Conservation (phyloP, 2,797 vertebrate species). For the Valencia hispanica region DNA sequence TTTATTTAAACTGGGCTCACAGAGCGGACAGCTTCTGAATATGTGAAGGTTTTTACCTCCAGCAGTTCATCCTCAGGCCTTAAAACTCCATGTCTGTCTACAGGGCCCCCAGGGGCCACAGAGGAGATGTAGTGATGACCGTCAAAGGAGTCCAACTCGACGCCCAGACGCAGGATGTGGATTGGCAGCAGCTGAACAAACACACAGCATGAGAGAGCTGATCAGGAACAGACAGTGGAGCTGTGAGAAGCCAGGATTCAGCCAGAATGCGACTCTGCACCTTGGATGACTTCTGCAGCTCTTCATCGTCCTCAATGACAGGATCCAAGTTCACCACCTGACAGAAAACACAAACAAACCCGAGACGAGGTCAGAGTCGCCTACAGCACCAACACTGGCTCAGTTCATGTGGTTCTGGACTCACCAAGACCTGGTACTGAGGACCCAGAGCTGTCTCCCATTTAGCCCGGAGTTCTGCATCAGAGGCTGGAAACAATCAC, state of each 20-base stretch:
- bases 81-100: constrained; percentile 84
- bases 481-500: constrained; percentile 25
- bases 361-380: background rate
- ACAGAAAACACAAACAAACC: too few species aligned
- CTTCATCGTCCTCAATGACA: constrained; percentile 88
- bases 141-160: constrained; percentile 94
- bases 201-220: background rate
- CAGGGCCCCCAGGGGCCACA: constrained; percentile 87
- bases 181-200: constrained; percentile 88
- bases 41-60: constrained; percentile 81
- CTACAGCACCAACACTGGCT: background rate
- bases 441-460: constrained; percentile 92
- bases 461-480: constrained; percentile 84
- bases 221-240: background rate
- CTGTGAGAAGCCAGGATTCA: background rate
- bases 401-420: constrained; percentile 41
- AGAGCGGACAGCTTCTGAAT: background rate
- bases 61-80: constrained; percentile 93
- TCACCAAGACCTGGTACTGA: constrained; percentile 92
- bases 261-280: constrained; percentile 64
- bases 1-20: too few species aligned
- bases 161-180: constrained; percentile 91
- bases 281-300: constrained; percentile 95
- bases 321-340: constrained; percentile 90
- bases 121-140: constrained; percentile 97